Evolutionary conservation across 2,113 vertebrate genomes (phyloP), one percentile per base, ranked within the genome.

Genomic region (Eclectus roratus): DNA sequence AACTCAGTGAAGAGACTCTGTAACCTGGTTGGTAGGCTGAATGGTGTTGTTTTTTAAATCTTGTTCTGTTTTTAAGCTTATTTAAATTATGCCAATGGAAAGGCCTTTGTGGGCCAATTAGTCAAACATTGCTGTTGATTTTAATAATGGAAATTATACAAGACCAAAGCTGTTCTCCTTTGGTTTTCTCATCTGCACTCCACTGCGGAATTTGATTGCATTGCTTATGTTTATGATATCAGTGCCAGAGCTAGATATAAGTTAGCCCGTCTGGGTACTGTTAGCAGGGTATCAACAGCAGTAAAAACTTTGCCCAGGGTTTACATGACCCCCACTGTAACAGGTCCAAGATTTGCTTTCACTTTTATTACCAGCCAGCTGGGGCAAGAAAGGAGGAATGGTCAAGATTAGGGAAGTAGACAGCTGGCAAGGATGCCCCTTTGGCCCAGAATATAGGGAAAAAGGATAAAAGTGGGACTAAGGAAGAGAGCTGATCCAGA

Each of bases 61-160:
- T 96, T 91, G 72, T 52, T 81, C 92, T 89, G 56, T 78, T 97
- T 96, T 95, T 84, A 74, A 91, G 65, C 86, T 93, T 86, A 93
- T 95, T 94, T 86, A 87, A 95, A 90, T 96, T 56, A 86, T 41
- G 78, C 44, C 76, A 80, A 16, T 92, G 92, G 77, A 91, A 95
- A 95, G 85, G 85, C 92, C 88, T 96, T 94, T 82, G 90, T 95
- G 85, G 92, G 70, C 86, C 86, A 96, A 97, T 96, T 96, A 97
- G 88, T 94, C 71, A 95, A 96, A 96, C 76, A 73, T n/a, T 70
- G 64, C 78, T 94, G 89, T 90, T 96, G 93, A 96, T 96, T 96
- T 97, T 96, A 96, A 96, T 96, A 79, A 96, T 55, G 93, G 94
- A 96, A 96, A 96, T 96, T 93, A 77, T 53, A 91, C 73, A 93